These are phyloP conservation scores for Phylloscopus whistleri DNA, from an alignment of 2,113 vertebrate species.

Conservation along the genomic window DNA sequence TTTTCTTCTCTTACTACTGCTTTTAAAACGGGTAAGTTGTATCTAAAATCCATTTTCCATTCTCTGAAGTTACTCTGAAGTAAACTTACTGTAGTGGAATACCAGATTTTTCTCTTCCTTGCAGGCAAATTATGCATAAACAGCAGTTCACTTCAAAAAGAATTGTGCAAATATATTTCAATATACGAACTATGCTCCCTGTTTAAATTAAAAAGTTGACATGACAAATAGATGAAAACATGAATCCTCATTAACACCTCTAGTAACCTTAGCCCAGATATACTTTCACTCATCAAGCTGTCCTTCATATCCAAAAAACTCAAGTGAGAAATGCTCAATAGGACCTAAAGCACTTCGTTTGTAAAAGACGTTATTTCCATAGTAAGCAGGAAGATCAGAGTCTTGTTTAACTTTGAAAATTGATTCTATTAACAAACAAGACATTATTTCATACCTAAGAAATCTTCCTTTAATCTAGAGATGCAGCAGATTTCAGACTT, in stretches of 20 bases:
- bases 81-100: background rate
- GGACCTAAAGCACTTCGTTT: background rate
- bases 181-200: background rate
- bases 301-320: background rate
- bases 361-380: background rate
- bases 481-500: background rate
- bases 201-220: background rate
- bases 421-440: background rate
- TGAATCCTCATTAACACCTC: background rate
- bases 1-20: background rate
- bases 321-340: background rate
- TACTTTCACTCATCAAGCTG: background rate
- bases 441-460: background rate
- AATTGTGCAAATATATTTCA: background rate
- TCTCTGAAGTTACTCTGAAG: background rate
- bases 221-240: background rate
- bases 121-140: background rate
- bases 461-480: background rate
- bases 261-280: background rate
- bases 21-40: background rate
- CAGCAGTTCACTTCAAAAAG: background rate
- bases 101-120: background rate
- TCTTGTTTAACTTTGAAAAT: conserved; percentile 4
- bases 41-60: background rate
- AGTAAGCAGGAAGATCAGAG: background rate